Evolutionary conservation across 2,113 vertebrate species (phyloP), one percentile per base, ranked within the genome.

Genomic region (Chloropsis hardwickii): DNA sequence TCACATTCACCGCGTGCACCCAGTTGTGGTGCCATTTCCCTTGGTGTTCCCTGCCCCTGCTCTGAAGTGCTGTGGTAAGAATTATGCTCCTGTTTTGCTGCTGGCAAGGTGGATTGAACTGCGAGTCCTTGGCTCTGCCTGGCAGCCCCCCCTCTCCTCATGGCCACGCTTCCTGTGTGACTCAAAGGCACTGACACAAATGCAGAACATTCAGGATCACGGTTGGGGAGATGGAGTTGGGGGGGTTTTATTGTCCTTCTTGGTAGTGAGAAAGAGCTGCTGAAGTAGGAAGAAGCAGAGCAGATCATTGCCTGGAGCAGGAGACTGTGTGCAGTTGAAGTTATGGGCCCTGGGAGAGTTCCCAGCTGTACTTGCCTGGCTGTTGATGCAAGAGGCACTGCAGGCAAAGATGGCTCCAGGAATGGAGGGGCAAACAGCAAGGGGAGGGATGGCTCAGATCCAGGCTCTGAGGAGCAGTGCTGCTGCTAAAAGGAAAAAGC

Each of bases 331-430:
- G 95, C 93, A 80, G 95, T 93, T 94, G 93, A 88, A 95, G 94
- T 90, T 92, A 84, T 3, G 37, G 86, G 88, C 90, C 96, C 96
- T 88, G 95, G 72, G 94, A 96, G 95, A 90, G 92, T 69, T 97
- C 95, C 95, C 96, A 97, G 96, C 95, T 95, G 95, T 80, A 92
- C 94, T 96, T 20, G 89, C 94, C 96, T 94, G 94, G 87, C 96
- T 95, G 93, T 79, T 28, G 81, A 87, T 91, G 93, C 86, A 53
- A 92, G 93, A 92, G 91, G 20, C 81, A 89, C 95, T 88, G 94
- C 94, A 53, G 95, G 96, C 86, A 11, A 50, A 50, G 93, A 95
- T 85, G 93, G 93, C 90, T 96, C 40, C 3, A 25, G 62, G 88
- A 88, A 58, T 13, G 54, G 72, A 86, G 94, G 94, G 93, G 78